Percentiles rank a stretch among this genome's conserved stretches.
Evolutionary conservation across 2,113 vertebrate genomes (phyloP).

Genomic region (Cynopterus brachyotis): DNA sequence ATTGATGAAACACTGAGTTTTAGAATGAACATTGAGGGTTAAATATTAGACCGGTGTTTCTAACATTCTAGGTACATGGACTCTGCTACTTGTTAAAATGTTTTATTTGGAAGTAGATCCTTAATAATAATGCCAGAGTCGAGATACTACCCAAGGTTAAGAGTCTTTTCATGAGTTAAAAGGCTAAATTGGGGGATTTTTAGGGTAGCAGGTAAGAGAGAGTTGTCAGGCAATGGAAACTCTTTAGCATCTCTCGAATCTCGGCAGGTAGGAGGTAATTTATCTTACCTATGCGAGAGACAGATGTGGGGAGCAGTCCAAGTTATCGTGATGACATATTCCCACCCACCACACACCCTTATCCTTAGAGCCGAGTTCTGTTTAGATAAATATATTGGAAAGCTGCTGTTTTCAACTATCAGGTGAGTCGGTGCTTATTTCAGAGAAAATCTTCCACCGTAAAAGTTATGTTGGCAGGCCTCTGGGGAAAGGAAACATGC

Average conservation of each 20-base stretch:
- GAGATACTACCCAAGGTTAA: neutral
- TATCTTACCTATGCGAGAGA: neutral
- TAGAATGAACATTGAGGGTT: neutral
- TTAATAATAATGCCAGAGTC: neutral
- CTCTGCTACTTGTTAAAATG: neutral
- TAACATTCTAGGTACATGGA: neutral
- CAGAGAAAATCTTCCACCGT: neutral
- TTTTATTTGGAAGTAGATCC: neutral
- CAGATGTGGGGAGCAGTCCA: neutral
- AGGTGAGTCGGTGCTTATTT: conserved; percentile 29
- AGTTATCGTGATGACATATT: neutral
- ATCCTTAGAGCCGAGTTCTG: neutral
- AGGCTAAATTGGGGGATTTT: neutral
- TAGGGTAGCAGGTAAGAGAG: neutral
- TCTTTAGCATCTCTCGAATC: neutral
- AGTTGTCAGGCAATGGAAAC: neutral
- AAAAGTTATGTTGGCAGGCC: neutral
- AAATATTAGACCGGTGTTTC: neutral
- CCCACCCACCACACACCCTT: neutral
- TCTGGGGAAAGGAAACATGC: neutral
- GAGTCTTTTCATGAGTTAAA: neutral
- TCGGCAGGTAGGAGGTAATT: neutral
- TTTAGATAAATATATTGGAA: neutral
- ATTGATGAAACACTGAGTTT: neutral
- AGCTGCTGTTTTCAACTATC: neutral